Percentiles rank a stretch among this genome's conserved stretches.
Evolutionary conservation across 2,888 invertebrate genomes (phyloP).

Genomic region (Blastobasis lacticolella): DNA sequence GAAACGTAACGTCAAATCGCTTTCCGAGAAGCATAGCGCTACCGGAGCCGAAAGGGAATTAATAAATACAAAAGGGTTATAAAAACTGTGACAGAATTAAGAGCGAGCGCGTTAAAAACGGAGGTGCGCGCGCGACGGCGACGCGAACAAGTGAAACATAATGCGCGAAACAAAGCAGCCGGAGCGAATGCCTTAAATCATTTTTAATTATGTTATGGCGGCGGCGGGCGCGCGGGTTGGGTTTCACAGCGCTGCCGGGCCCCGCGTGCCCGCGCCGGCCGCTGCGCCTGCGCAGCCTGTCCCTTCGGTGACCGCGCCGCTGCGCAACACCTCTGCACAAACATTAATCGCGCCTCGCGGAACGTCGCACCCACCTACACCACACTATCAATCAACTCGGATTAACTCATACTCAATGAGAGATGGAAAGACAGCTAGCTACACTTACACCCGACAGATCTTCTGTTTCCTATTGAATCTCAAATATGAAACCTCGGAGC

Average conservation of each 20-base stretch:
- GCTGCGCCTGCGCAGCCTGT: slow-evolving; percentile 9
- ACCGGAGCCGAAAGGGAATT: slow-evolving; percentile 69
- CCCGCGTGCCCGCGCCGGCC: slow-evolving; percentile 20
- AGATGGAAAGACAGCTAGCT: no score
- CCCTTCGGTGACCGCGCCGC: slow-evolving; percentile 24
- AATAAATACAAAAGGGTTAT: slow-evolving; percentile 72
- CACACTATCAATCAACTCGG: no score
- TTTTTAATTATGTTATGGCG: slow-evolving; percentile 76
- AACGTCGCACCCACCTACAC: no score
- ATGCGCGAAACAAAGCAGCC: slow-evolving; percentile 75
- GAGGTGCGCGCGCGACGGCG: slow-evolving; percentile 52
- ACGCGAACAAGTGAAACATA: slow-evolving; percentile 73
- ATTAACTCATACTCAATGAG: no score
- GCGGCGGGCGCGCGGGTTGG: slow-evolving; percentile 45
- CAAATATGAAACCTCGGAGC: slow-evolving; percentile 9
- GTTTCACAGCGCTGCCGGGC: slow-evolving; percentile 36
- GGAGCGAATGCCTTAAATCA: slow-evolving; percentile 74
- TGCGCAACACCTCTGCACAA: slow-evolving; percentile 22
- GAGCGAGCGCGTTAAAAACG: slow-evolving; percentile 66
- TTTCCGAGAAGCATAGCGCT: slow-evolving; percentile 70
- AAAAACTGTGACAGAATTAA: slow-evolving; percentile 74
- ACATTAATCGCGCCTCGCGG: neutral
- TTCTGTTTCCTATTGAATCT: no score
- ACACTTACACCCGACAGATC: no score
- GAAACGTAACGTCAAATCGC: slow-evolving; percentile 68